Evolutionary conservation across 2,797 vertebrate genomes (phyloP).

Genomic region (Paratrypauchen microcephalus): DNA sequence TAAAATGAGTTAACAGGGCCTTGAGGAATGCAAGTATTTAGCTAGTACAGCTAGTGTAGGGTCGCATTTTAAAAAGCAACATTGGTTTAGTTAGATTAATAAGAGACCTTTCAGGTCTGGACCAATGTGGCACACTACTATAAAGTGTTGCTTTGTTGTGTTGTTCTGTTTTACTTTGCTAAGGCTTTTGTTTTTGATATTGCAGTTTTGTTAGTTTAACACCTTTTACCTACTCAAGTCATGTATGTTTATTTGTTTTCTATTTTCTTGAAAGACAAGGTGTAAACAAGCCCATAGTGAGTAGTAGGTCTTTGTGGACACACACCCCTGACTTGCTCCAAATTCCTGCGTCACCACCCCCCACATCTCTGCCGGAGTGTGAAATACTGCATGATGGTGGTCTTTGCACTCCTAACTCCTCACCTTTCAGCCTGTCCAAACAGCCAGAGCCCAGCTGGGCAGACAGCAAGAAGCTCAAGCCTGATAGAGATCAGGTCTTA

Average conservation of each 20-base stretch:
- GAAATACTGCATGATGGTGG: conserved; percentile 72
- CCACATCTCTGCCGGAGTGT: conserved; percentile 60
- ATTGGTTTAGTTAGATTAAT: background rate
- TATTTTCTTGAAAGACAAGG: background rate
- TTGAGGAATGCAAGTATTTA: conserved; percentile 45
- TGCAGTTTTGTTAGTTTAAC: background rate
- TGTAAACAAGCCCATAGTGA: conserved; percentile 58
- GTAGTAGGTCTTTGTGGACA: conserved; percentile 25
- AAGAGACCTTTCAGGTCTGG: background rate
- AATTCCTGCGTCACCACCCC: conserved; percentile 60
- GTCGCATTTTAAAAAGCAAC: background rate
- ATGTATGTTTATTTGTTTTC: background rate
- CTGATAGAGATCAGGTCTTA: conserved; percentile 66
- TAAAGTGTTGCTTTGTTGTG: conserved; percentile 17
- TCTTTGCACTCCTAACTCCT: conserved; percentile 65
- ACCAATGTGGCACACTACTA: background rate
- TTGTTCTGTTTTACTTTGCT: no score
- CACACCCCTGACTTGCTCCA: conserved; percentile 56
- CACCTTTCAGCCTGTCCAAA: conserved; percentile 43
- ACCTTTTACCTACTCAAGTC: background rate
- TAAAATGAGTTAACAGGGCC: conserved; percentile 57
- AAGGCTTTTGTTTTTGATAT: background rate
- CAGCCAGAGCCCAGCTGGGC: conserved; percentile 50
- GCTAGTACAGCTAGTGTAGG: conserved; percentile 21
- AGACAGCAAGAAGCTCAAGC: conserved; percentile 53